Base-by-base conservation (phyloP, 2,888 invertebrate species). In the Sinotaia quadrata region DNA sequence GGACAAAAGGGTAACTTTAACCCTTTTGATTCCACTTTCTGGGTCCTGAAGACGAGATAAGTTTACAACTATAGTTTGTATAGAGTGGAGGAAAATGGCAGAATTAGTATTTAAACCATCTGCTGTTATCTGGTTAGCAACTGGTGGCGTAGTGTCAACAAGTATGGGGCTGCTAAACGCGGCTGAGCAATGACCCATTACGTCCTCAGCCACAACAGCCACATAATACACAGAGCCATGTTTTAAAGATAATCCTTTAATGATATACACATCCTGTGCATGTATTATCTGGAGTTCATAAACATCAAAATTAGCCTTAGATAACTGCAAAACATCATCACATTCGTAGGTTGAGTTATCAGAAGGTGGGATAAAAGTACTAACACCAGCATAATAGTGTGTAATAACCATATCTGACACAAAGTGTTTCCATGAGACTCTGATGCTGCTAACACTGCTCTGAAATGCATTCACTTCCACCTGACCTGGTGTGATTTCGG, bases 101-200 rank as follows among this genome's bases (percentile, higher is more conserved):
- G 77, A 77, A 60, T 77, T 75, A 37, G 78, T 76, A 44, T 70
- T 67, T n/a, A 73, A 71, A 31, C 79, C 71, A 0, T 71, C 67
- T 12, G 78, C 79, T 47, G 75, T 78, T 1, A 76, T 47, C 57
- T 79, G 77, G 44, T 73, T 74, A 8, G 77, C 73, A 37, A 47
- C 34, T 12, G 81, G 79, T 15, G 80, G 78, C 8, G 80, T 76
- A 1, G 69, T 65, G 67, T 81, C 81, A 8, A 80, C 68, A 58
- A 78, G 71, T 10, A 81, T 67, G 5, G 67, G 77, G 34, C 79
- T 72, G 1, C 79, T 78, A 52, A 61, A 59, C 4, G 71, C 72
- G 8, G 70, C n/a, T 1, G 75, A 68, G 56, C 69, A 70, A 37
- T 72, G 57, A 5, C 80, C 80, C 33, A 79, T 79, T 67, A 70